These are phyloP conservation scores for Saguinus midas DNA, from an alignment of 2,113 vertebrate species.

Conservation along the genomic window DNA sequence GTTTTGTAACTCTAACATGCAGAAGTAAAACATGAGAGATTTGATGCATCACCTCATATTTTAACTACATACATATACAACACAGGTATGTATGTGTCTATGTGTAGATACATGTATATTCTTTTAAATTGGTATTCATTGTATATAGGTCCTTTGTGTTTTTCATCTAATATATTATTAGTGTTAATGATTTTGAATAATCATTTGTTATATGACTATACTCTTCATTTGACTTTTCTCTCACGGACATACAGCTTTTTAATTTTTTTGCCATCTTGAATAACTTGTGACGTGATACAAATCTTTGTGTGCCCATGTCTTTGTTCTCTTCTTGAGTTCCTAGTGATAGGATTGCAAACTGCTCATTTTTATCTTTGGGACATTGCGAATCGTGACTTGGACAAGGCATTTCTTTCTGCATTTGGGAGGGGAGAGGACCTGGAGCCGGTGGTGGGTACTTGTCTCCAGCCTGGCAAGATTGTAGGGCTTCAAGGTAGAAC, in stretches of 20 bases:
- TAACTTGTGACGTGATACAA: background rate
- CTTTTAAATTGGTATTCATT: background rate
- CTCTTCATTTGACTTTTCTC: background rate
- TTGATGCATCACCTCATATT: background rate
- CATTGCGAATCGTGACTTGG: background rate
- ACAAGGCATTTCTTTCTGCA: background rate
- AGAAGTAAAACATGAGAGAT: background rate
- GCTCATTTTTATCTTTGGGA: background rate
- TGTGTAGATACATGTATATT: background rate
- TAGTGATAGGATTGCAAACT: background rate
- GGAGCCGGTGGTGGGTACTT: background rate
- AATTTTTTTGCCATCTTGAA: background rate
- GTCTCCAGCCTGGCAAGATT: background rate
- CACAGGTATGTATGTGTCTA: too few species aligned
- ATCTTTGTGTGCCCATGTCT: background rate
- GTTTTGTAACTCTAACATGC: background rate
- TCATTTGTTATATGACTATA: background rate
- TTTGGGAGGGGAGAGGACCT: background rate
- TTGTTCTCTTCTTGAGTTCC: background rate
- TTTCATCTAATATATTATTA: background rate
- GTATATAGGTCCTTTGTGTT: background rate
- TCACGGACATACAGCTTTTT: background rate
- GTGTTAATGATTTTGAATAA: background rate
- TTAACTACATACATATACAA: background rate
- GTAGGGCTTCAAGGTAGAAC: rapidly evolving